phyloP scores from a whole-genome alignment of 2,797 vertebrate genomes.

The Aulostomus chinensis region DNA sequence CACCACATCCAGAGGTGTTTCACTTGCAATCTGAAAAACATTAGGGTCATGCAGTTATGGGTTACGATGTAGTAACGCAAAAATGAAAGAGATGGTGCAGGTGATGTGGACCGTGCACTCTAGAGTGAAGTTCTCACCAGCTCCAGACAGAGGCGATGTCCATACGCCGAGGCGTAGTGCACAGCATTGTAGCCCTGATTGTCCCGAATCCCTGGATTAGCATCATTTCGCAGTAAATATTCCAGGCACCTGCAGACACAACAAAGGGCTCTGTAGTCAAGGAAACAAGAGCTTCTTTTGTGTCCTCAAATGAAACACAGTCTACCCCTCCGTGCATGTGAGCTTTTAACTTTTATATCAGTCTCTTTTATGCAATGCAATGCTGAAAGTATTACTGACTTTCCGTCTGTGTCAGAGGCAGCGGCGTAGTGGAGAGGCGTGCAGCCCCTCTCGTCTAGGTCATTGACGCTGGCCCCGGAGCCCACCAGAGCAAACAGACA shows the following conservation, averaged over 20 bases:
- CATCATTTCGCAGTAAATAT: conserved; percentile 96
- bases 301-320: no score
- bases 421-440: conserved; percentile 97
- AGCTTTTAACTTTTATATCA: conserved; percentile 7
- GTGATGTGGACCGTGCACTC: background rate
- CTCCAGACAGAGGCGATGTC: conserved; percentile 96
- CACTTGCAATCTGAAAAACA: conserved; percentile 91
- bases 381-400: conserved; percentile 81
- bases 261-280: conserved; percentile 33
- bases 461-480: conserved; percentile 96
- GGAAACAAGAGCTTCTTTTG: no score
- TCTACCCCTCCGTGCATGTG: no score
- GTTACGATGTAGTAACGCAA: background rate
- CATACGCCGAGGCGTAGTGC: conserved; percentile 97
- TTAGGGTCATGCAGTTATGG: background rate
- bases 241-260: conserved; percentile 91
- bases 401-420: conserved; percentile 95
- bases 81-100: background rate
- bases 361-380: background rate
- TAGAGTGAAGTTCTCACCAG: conserved; percentile 82
- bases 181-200: conserved; percentile 98
- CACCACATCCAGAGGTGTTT: conserved; percentile 98
- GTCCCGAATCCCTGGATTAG: conserved; percentile 96
- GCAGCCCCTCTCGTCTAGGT: conserved; percentile 94
- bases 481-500: conserved; percentile 99